Evolutionary conservation across 92 coral and sea anemone genomes (phyloP).

Genomic region (Epizoanthus fatuus): DNA sequence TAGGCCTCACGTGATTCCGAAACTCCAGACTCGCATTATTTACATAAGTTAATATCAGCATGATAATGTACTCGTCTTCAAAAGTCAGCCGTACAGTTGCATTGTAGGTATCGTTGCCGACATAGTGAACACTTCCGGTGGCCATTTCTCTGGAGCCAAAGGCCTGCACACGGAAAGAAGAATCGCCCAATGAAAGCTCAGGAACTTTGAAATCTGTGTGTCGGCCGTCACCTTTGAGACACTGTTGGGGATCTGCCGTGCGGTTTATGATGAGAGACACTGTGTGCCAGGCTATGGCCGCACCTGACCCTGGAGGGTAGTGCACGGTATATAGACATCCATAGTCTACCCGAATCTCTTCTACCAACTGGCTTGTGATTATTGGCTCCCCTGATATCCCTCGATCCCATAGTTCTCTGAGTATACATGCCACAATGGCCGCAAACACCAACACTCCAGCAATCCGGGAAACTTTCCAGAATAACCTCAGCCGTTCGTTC

Average conservation of each 20-base stretch:
- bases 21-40: slow-evolving; percentile 82
- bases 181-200: slow-evolving; percentile 47
- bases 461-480: slow-evolving; percentile 6
- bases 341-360: slow-evolving; percentile 56
- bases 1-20: slow-evolving; percentile 79
- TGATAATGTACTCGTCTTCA: slow-evolving; percentile 84
- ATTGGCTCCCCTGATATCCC: background rate
- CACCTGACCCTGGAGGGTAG: slow-evolving; percentile 49
- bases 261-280: slow-evolving; percentile 67
- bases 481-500: slow-evolving; percentile 23
- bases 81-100: slow-evolving; percentile 82
- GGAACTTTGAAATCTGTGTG: background rate
- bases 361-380: slow-evolving; percentile 35
- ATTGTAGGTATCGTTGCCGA: slow-evolving; percentile 84
- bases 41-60: slow-evolving; percentile 83
- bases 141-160: slow-evolving; percentile 92
- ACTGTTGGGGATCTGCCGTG: slow-evolving; percentile 38
- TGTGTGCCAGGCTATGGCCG: slow-evolving; percentile 75
- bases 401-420: slow-evolving; percentile 61
- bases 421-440: slow-evolving; percentile 35
- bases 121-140: slow-evolving; percentile 74
- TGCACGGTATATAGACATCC: slow-evolving; percentile 88
- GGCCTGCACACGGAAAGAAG: slow-evolving; percentile 85
- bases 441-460: slow-evolving; percentile 40
- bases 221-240: slow-evolving; percentile 37